These are phyloP conservation scores for Kuschelorhynchus macadamiae DNA, from an alignment of 2,888 invertebrate species.

Conservation along the genomic window DNA sequence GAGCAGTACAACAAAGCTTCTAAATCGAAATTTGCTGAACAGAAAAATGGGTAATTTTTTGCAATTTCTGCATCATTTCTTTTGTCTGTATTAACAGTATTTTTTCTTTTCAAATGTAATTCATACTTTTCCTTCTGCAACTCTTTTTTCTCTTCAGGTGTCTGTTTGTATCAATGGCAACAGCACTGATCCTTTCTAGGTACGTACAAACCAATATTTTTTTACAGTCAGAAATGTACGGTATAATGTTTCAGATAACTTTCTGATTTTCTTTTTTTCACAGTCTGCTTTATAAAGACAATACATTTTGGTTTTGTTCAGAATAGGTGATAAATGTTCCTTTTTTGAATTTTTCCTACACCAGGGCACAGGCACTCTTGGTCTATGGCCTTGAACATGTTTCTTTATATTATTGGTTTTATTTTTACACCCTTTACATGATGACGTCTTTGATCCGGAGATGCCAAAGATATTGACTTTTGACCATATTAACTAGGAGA, in stretches of 20 bases:
- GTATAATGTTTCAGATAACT: neutral
- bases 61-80: neutral
- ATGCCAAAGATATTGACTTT: no score
- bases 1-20: conserved; percentile 27
- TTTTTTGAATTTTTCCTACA: conserved; percentile 9
- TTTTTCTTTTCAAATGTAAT: neutral
- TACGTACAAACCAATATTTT: conserved; percentile 19
- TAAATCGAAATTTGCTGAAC: conserved; percentile 25
- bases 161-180: conserved; percentile 5
- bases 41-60: neutral
- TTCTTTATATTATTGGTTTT: no score
- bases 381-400: neutral
- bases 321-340: neutral
- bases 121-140: neutral
- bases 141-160: no score
- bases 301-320: neutral
- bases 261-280: neutral
- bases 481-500: no score
- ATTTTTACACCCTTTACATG: no score
- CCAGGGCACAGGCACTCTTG: conserved; percentile 7
- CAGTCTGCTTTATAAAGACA: no score
- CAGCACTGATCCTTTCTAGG: conserved; percentile 23
- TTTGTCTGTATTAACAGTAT: conserved; percentile 1
- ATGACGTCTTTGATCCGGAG: no score
- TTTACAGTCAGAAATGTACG: neutral